Base-by-base conservation (phyloP, 2,113 vertebrate genomes). In the Proteles cristata region DNA sequence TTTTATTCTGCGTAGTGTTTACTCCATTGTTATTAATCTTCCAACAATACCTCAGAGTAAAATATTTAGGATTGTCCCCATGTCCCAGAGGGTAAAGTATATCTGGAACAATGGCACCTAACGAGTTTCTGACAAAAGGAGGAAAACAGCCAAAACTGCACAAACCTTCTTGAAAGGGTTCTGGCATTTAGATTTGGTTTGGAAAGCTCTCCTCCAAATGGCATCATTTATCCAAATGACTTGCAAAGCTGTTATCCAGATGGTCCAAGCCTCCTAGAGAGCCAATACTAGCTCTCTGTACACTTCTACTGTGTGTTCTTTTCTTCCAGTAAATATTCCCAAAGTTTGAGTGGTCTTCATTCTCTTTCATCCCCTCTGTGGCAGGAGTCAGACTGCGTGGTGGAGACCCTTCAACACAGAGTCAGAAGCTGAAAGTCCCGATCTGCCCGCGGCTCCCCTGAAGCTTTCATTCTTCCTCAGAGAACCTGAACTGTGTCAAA, bases 221-320 rank as follows among this genome's bases (percentile, higher is more conserved):
- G 88, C 35, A 85, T 90, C 86, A 94, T 96, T 96, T 95, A 90
- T 77, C 74, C 74, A 90, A 92, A 92, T 35, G 88, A 97, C 73
- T 58, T 90, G 83, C 93, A 92, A 95, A 97, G 79, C 96, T 97
- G 93, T 83, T 94, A 77, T 35, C 88, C 97, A 97, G 97, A 97
- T 92, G 71, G 97, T 33, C 69, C 39, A 19, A 71, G 77, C 76
- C 73, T 68, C 83, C 39, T 45, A 35, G 14, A 68, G 15, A 73
- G 80, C 81, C 86, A 79, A 35, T 1, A n/a, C 50, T 45, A 77
- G 95, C 35, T 79, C 79, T 77, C 43, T 48, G 90, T 53, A 48
- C 31, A 15, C 58, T 80, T 84, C 77, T 61, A 69, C n/a, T 31
- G 1, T 33, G 11, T 83, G n/a, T 74, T 93, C 77, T 91, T 88